Percentiles rank a stretch among this genome's conserved stretches.
phyloP scores from a whole-genome alignment of 2,113 vertebrate species.

The Panthera tigris region DNA sequence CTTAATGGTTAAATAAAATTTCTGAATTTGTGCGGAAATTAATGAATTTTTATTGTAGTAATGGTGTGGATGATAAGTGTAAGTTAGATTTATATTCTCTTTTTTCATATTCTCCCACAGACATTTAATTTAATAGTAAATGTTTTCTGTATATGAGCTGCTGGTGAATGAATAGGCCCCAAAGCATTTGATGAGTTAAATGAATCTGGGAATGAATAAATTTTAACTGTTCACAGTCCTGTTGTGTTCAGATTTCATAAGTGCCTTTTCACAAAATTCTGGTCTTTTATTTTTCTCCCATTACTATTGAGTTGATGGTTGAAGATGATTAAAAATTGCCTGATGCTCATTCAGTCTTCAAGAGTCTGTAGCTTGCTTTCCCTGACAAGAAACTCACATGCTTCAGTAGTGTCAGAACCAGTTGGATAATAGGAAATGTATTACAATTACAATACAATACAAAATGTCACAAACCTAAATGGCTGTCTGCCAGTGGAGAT shows the following conservation, averaged over 20 bases:
- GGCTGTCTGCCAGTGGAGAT: neutral
- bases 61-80: neutral
- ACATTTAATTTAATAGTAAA: neutral
- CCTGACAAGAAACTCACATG: neutral
- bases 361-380: neutral
- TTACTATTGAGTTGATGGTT: neutral
- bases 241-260: neutral
- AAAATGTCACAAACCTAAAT: neutral
- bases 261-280: neutral
- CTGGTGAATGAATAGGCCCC: neutral
- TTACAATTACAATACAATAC: too few relatives aligned
- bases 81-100: neutral
- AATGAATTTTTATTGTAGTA: conserved; percentile 35
- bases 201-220: neutral
- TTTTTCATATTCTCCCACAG: neutral
- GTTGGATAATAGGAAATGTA: neutral
- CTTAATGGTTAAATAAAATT: conserved; percentile 48
- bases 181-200: neutral
- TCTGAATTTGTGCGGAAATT: conserved; percentile 36
- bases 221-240: neutral
- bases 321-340: neutral
- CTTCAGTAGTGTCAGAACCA: neutral
- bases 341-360: neutral
- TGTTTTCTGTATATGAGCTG: neutral
- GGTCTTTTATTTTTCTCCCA: neutral